These are phyloP conservation scores for Tragelaphus scriptus DNA, from an alignment of 2,113 vertebrate species.

Conservation along the genomic window DNA sequence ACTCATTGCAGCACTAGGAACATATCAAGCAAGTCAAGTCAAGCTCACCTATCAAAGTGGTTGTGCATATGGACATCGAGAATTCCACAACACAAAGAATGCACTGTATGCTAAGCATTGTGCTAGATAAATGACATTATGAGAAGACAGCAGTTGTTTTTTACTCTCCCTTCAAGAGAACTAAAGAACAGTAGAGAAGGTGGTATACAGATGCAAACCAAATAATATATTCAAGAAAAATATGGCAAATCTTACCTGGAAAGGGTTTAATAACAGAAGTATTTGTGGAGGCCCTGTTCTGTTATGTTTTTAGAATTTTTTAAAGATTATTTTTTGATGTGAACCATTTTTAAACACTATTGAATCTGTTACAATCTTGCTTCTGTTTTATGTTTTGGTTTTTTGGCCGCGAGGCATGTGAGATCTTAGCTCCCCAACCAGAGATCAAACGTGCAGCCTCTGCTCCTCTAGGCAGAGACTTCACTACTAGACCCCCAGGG, in stretches of 20 bases:
- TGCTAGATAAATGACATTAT: not conserved
- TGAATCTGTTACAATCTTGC: not conserved
- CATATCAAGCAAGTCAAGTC: not conserved
- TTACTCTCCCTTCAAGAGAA: not conserved
- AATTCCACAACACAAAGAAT: not conserved
- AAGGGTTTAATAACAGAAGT: not conserved
- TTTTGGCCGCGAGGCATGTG: not conserved
- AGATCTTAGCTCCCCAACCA: not conserved
- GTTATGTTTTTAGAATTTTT: not conserved
- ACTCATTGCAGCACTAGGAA: not conserved
- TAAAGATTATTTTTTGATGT: not conserved
- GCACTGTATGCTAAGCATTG: not conserved
- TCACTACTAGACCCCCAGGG: not conserved
- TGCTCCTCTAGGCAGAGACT: not conserved
- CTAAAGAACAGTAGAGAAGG: not conserved
- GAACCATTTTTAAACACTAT: not conserved
- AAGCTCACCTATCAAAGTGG: not conserved
- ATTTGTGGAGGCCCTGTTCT: not conserved
- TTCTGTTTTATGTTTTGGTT: not conserved
- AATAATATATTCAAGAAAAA: not conserved
- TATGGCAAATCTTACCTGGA: not conserved
- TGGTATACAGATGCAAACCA: not conserved
- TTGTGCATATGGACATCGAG: not conserved
- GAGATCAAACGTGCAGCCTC: not conserved
- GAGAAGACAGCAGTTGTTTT: not conserved